Evolutionary conservation across 1,140 invertebrate genomes (phyloP), one percentile per base, ranked within the genome.

Genomic region (Brachionus koreanus): DNA sequence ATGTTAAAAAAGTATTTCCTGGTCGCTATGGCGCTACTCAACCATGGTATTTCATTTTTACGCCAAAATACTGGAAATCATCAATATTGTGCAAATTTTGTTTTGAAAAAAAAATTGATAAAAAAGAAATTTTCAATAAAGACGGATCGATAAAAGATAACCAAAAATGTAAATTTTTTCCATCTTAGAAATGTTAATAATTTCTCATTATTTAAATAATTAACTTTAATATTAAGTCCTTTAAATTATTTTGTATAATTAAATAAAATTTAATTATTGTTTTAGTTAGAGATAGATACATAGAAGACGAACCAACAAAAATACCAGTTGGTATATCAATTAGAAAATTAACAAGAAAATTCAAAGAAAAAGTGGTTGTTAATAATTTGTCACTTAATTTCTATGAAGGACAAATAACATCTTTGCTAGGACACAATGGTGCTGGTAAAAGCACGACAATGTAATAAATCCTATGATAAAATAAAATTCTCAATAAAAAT

Each of bases 381-480:
- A 91, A 92, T 52, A 91, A 92, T 82, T 90, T 95, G 2, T 92
- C 89, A 39, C 86, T 93, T 42, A 92, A 93, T 84, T 89, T 94
- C 6, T 91, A 91, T 83, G 90, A 90, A 77, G 90, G 90, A 4
- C 90, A 91, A 84, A 89, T 92, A 12, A 90, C 90, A 12, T 88
- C 89, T 0, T 85, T 91, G 0, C 86, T 91, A 1, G 91, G 91
- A 4, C 90, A 91, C 83, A 91, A 91, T 85, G 91, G 91, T 13
- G 91, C 91, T 77, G 91, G 91, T 52, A 91, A 91, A 85, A 91
- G 89, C 25, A 91, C 90, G 1, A 89, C 90, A 3, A 89, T 92
- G 86, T 93, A 86, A 25, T 7, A n/a, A 85, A 82, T 52, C n/a
- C 9, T 63, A 33, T 49, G 61, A 29, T 74, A 13, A 19, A 10